Evolutionary conservation across 1,140 invertebrate genomes (phyloP), one percentile per base, ranked within the genome.

Genomic region (Euglossa dilemma): DNA sequence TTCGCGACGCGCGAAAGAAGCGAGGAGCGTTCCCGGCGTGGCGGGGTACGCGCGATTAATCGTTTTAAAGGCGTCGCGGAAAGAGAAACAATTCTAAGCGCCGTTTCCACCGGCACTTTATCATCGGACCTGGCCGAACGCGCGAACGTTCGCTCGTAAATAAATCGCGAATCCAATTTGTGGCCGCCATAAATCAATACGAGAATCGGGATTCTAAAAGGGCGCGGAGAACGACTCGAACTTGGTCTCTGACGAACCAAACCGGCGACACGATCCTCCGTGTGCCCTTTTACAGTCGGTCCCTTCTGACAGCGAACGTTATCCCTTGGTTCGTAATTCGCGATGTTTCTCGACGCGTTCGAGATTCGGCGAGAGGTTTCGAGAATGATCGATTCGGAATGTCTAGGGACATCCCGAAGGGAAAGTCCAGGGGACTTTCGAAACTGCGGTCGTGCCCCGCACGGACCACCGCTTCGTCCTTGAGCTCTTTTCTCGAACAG

Each of bases 111-210:
- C 75, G 59, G 69, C 69, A 80, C 67, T 84, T 84, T 70, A 72
- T 84, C 82, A 80, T 63, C 74, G 47, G 45, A 28, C 11, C 43
- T 72, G 23, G 52, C 20, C 54, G 47, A 43, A 28, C 64, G 82
- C 57, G 82, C 59, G 61, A 80, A 72, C 69, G 77, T 50, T 67
- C 47, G 77, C 54, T 66, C 82, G 77, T 84, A 84, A 84, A 84
- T 84, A 84, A 84, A 84, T 84, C 82, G 82, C 73, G 82, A 73
- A 84, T 84, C 82, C 82, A 84, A 84, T 84, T 84, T 84, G 82
- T 71, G 59, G 69, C 76, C 77, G 64, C 59, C 82, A 67, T 84
- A 84, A 84, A 84, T 84, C 82, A 84, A 84, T 84, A 84, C 69
- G 69, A 23, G 82, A 84, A 84, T 84, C 82, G 67, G 45, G 77